phyloP scores from a whole-genome alignment of 2,113 vertebrate genomes.

The Gobiocypris rarus region DNA sequence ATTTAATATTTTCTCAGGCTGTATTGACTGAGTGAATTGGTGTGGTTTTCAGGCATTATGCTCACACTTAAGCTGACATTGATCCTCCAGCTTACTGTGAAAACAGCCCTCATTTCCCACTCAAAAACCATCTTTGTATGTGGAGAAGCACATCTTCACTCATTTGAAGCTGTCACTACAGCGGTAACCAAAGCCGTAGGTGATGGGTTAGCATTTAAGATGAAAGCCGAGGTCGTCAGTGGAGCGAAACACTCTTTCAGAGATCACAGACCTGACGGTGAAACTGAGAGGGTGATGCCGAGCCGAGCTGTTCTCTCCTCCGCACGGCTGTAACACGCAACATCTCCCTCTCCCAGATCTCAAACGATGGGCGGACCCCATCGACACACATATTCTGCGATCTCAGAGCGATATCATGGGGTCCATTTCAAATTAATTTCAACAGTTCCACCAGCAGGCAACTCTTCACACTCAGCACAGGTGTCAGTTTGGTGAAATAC shows the following conservation, averaged over 20 bases:
- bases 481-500: conserved; percentile 53
- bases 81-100: background rate
- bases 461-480: conserved; percentile 30
- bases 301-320: conserved; percentile 48
- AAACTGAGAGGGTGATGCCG: conserved; percentile 64
- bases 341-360: conserved; percentile 57
- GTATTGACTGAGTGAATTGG: background rate
- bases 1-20: background rate
- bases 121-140: background rate
- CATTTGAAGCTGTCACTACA: conserved; percentile 31
- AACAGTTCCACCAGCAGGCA: conserved; percentile 39
- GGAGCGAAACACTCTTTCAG: conserved; percentile 62
- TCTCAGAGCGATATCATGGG: conserved; percentile 35
- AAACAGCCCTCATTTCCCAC: conserved; percentile 33
- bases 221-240: conserved; percentile 60
- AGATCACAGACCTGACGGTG: conserved; percentile 67
- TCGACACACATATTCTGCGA: background rate
- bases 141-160: conserved; percentile 45
- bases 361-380: conserved; percentile 50
- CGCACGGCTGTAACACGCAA: conserved; percentile 34
- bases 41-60: background rate
- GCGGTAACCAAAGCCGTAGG: conserved; percentile 50
- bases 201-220: conserved; percentile 54
- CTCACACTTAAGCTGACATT: conserved; percentile 8
- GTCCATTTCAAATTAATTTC: conserved; percentile 58